Evolutionary conservation across 2,888 invertebrate species (phyloP).

Genomic region (Lycia hirtaria): DNA sequence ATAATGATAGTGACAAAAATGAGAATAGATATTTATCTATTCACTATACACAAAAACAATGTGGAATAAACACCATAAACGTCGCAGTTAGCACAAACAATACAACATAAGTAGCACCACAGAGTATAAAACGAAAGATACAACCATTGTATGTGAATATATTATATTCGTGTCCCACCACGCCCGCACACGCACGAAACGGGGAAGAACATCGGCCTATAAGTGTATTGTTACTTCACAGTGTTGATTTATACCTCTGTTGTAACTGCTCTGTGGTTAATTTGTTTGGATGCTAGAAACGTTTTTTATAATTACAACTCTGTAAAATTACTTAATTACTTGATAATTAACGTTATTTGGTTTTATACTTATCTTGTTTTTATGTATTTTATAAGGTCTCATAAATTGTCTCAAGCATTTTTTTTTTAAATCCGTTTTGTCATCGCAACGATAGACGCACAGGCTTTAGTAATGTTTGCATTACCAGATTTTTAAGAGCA

Average conservation of each 20-base stretch:
- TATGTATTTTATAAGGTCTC: no score
- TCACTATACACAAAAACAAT: conserved; percentile 21
- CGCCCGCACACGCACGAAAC: conserved; percentile 21
- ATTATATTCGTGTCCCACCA: conserved; percentile 42
- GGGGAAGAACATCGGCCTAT: conserved; percentile 3
- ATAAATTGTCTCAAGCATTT: no score
- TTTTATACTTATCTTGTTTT: no score
- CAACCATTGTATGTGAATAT: conserved; percentile 43
- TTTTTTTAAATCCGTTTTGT: no score
- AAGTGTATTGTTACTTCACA: conserved; percentile 25
- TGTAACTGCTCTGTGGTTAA: conserved; percentile 1
- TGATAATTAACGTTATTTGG: neutral
- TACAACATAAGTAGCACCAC: conserved; percentile 5
- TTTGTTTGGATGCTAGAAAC: conserved; percentile 2
- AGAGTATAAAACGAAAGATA: conserved; percentile 17
- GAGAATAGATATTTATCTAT: conserved; percentile 7
- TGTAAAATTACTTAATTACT: conserved; percentile 5
- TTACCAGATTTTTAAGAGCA: no score
- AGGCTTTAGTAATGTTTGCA: no score
- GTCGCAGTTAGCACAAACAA: conserved; percentile 29
- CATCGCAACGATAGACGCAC: no score
- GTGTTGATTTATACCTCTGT: conserved; percentile 24
- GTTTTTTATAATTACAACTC: conserved; percentile 4
- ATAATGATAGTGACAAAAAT: no score
- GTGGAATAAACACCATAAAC: conserved; percentile 38